Evolutionary conservation across 2,888 invertebrate genomes (phyloP), one percentile per base, ranked within the genome.

Genomic region (Charanyca ferruginea): DNA sequence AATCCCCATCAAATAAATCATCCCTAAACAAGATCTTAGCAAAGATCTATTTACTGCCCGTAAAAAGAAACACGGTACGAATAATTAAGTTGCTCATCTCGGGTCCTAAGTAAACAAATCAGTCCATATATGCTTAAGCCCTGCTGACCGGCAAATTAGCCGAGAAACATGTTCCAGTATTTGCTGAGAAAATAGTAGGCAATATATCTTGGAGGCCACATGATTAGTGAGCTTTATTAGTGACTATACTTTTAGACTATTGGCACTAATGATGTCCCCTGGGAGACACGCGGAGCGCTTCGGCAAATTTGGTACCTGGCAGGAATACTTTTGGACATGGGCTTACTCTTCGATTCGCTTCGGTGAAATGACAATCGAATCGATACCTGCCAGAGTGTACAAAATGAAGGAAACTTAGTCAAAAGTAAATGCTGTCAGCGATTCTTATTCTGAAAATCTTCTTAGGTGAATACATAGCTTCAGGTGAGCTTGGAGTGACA

Each of bases 31-130:
- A 62, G 41, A 63, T 28, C 59, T 32, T n/a, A 53, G 58, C 53
- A 63, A 44, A 58, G 51, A 77, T 79, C 73, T 79, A 77, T 79
- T 79, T 80, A 58, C 71, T 52, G 23, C 28, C 44, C 49, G 59
- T 67, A 77, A 73, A 77, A 77, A 70, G 67, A 80, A 81, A 82
- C 69, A 80, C 28, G 66, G 55, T 32, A 60, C 49, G 22, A 65
- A 76, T 79, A 69, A 76, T 81, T 79, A 73, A 73, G 63, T 79
- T 74, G 55, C 60, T 83, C 81, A 75, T 80, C 69, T 66, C 52
- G 48, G 61, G 49, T 83, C 83, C 81, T 83, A 81, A 83, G 42
- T 65, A 68, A 76, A 79, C 72, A 81, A 70, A 79, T 77, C 79
- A 69, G 62, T 61, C 22, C 23, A 63, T 61, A 58, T 77, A 72